These are phyloP conservation scores for Hypotaenidia philippensis DNA, from an alignment of 2,797 vertebrate species.

Conservation along the genomic window DNA sequence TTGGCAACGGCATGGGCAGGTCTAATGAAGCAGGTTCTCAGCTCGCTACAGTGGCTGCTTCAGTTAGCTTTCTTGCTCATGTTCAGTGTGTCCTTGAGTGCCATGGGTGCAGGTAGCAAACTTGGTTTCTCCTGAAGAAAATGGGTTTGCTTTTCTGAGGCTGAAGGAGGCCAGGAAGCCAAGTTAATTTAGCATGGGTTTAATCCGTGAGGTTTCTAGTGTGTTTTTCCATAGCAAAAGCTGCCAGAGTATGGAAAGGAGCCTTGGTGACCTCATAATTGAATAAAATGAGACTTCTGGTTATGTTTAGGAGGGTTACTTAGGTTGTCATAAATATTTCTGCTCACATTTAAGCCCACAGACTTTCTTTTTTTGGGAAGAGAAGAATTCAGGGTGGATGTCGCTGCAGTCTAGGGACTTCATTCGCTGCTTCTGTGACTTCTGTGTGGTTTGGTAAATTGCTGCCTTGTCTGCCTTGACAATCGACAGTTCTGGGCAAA, in stretches of 20 bases:
- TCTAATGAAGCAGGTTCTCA: neutral
- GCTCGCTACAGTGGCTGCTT: neutral
- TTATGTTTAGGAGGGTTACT: conserved; percentile 35
- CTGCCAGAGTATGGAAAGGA: neutral
- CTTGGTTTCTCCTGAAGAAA: neutral
- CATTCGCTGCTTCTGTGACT: neutral
- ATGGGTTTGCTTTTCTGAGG: neutral
- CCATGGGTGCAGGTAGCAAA: neutral
- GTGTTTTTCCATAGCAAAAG: neutral
- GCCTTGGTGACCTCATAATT: neutral
- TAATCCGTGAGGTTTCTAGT: neutral
- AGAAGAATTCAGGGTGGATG: neutral
- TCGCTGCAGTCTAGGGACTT: neutral
- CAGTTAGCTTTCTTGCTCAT: neutral
- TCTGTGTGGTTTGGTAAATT: neutral
- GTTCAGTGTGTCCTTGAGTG: neutral
- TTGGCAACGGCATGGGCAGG: neutral
- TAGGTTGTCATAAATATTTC: conserved; percentile 34
- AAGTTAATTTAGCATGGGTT: neutral
- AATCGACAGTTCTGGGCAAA: neutral
- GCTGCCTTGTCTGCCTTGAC: neutral
- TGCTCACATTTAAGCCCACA: neutral
- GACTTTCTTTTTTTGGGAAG: conserved; percentile 27
- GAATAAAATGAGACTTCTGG: conserved; percentile 12
- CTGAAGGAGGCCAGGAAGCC: neutral